Evolutionary conservation across 2,888 invertebrate species (phyloP).

Genomic region (Archips xylosteana): DNA sequence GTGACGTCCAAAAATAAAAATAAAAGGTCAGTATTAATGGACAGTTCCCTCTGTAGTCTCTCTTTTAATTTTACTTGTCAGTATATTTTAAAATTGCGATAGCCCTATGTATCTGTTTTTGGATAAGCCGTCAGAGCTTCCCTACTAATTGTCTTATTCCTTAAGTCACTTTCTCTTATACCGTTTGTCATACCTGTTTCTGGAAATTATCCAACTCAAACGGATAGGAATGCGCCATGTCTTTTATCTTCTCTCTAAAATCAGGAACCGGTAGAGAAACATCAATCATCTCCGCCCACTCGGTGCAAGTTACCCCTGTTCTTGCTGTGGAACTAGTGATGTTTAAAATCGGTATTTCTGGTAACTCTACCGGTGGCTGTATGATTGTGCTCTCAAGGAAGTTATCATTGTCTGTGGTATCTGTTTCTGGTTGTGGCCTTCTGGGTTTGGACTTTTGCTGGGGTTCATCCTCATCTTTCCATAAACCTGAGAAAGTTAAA

Average conservation of each 20-base stretch:
- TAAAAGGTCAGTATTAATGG: no score
- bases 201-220: slow-evolving; percentile 99
- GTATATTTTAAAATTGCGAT: no score
- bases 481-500: slow-evolving; percentile 63
- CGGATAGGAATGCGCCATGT: slow-evolving; percentile 93
- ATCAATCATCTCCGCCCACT: slow-evolving; percentile 96
- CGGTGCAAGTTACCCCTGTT: slow-evolving; percentile 82
- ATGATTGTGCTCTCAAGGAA: slow-evolving; percentile 74
- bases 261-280: slow-evolving; percentile 92
- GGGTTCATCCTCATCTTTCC: slow-evolving; percentile 73
- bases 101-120: no score
- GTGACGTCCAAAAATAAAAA: no score
- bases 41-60: no score
- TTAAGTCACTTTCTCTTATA: no score
- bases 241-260: slow-evolving; percentile 92
- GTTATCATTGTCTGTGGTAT: slow-evolving; percentile 65
- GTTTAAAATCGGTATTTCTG: slow-evolving; percentile 87
- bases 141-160: no score
- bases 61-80: no score
- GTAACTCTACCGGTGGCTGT: slow-evolving; percentile 68
- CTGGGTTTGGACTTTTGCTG: slow-evolving; percentile 52
- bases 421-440: slow-evolving; percentile 53
- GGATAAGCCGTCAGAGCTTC: no score
- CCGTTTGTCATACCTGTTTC: slow-evolving; percentile 87
- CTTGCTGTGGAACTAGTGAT: slow-evolving; percentile 85